Conservation (phyloP, 2,888 invertebrate genomes). For the Xanthorhoe spadicearia region DNA sequence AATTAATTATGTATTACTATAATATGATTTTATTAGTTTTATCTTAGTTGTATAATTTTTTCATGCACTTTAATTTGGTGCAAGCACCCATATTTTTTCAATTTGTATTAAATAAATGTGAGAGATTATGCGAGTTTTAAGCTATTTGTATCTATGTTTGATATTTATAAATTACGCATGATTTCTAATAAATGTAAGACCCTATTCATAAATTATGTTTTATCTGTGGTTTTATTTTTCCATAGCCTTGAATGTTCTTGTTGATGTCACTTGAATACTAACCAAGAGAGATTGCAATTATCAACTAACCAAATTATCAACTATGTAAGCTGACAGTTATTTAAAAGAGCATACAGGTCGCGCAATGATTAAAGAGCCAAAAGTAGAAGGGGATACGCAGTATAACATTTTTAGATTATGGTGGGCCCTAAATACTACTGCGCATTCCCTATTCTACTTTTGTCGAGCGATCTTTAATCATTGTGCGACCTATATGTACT, state of each 20-base stretch:
- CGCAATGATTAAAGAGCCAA: too few relatives aligned
- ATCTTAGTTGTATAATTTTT: conserved; percentile 2
- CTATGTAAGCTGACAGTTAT: too few relatives aligned
- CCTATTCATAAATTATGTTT: conserved; percentile 1
- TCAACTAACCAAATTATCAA: too few relatives aligned
- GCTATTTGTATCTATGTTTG: conserved; percentile 10
- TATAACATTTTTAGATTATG: too few relatives aligned
- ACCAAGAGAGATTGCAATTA: too few relatives aligned
- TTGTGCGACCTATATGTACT: too few relatives aligned
- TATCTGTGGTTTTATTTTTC: conserved; percentile 1
- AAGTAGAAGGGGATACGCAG: too few relatives aligned
- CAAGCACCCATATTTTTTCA: conserved; percentile 8
- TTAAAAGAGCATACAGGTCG: too few relatives aligned
- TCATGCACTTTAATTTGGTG: conserved; percentile 6
- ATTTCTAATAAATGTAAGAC: conserved; percentile 1
- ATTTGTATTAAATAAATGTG: conserved; percentile 5
- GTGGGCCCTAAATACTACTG: too few relatives aligned
- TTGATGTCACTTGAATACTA: neutral
- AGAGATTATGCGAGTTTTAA: conserved; percentile 19
- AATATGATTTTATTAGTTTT: neutral
- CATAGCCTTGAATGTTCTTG: neutral
- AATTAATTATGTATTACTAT: neutral
- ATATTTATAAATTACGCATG: neutral
- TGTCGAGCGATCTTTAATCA: too few relatives aligned
- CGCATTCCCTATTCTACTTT: too few relatives aligned